A percentile compares a stretch with the other conserved stretches of the same genome.
phyloP scores from a whole-genome alignment of 64 coral and sea anemone genomes.

The Exaiptasia diaphana region DNA sequence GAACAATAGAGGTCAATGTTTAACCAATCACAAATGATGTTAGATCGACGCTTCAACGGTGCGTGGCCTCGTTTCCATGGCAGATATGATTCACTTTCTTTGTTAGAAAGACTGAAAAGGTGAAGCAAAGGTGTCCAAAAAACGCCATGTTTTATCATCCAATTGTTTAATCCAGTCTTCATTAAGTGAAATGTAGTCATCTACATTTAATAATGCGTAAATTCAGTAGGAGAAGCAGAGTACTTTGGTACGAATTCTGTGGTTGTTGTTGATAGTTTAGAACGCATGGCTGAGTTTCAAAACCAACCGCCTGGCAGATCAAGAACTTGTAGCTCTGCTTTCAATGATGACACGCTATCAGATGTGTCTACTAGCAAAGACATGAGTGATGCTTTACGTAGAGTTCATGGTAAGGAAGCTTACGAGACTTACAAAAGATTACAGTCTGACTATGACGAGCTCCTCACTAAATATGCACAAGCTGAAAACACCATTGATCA shows the following conservation, averaged over 20 bases:
- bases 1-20: background rate
- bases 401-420: constrained; percentile 42
- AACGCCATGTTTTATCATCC: background rate
- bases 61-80: constrained; percentile 25
- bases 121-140: background rate
- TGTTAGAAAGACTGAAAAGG: background rate
- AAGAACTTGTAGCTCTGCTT: constrained; percentile 36
- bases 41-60: background rate
- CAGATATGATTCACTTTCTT: background rate
- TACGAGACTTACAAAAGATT: constrained; percentile 66
- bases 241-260: too few relatives aligned
- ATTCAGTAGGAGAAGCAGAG: too few relatives aligned
- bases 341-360: constrained; percentile 62
- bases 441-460: constrained; percentile 83
- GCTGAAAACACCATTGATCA: constrained; percentile 95
- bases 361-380: constrained; percentile 63
- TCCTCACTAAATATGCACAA: constrained; percentile 81
- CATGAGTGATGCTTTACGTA: constrained; percentile 42
- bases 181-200: too few relatives aligned
- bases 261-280: background rate
- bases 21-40: background rate
- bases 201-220: too few relatives aligned
- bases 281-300: constrained; percentile 67
- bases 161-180: background rate
- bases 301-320: constrained; percentile 53